Conservation (phyloP, 2,888 invertebrate genomes). For the Tenthredo scrophulariae region DNA sequence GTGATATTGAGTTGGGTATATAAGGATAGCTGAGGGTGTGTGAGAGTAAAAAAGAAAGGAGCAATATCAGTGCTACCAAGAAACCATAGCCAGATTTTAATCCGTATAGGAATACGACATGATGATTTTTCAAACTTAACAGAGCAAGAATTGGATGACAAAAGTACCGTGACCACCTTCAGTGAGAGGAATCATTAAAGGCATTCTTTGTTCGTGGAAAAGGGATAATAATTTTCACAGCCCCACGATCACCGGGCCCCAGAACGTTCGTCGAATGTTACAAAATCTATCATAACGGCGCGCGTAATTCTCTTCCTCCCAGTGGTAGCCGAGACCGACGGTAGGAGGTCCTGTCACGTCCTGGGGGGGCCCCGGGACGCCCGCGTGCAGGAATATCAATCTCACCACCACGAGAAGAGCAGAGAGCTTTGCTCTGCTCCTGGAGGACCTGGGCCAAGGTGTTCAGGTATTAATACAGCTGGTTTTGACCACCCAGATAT, state of each 20-base stretch:
- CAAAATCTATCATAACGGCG: slow-evolving; percentile 50
- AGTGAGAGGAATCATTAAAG: slow-evolving; percentile 17
- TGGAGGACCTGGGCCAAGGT: slow-evolving; percentile 1
- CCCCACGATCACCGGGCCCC: background rate
- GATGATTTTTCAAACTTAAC: slow-evolving; percentile 1
- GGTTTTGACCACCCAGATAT: slow-evolving; percentile 6
- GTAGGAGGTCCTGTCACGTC: slow-evolving; percentile 68
- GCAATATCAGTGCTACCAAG: background rate
- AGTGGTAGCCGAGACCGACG: slow-evolving; percentile 56
- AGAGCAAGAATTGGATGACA: slow-evolving; percentile 13
- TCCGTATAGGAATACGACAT: background rate
- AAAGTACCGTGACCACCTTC: slow-evolving; percentile 20
- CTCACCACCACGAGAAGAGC: slow-evolving; percentile 64
- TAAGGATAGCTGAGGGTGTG: background rate
- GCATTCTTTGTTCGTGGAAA: slow-evolving; percentile 45
- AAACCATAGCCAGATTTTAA: background rate
- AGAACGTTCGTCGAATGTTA: slow-evolving; percentile 41
- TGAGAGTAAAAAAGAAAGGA: background rate
- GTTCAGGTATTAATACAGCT: slow-evolving; percentile 11
- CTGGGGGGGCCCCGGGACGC: slow-evolving; percentile 60
- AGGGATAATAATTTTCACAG: slow-evolving; percentile 28
- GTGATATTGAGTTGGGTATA: background rate
- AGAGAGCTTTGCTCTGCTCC: background rate
- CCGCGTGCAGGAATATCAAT: slow-evolving; percentile 65
- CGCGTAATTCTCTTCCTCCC: slow-evolving; percentile 27